Evolutionary conservation across 2,888 invertebrate species (phyloP).

Genomic region (Terebella lapidaria): DNA sequence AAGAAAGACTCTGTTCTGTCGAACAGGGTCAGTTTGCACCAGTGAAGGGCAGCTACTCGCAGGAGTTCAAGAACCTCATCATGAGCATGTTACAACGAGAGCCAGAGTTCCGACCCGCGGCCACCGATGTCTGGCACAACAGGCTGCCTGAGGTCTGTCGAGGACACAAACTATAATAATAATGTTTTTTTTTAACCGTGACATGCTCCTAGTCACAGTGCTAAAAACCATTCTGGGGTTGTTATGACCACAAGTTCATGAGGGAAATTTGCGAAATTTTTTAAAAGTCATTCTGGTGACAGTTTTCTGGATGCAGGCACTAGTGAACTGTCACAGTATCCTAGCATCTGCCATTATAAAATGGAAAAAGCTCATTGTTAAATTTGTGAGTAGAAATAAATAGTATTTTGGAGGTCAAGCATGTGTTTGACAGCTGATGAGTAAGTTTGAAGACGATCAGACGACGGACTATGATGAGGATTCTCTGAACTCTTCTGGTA

Average conservation of each 20-base stretch:
- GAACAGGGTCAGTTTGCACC: conserved; percentile 67
- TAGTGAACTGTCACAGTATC: too few relatives aligned
- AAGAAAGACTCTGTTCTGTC: too few relatives aligned
- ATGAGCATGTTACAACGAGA: conserved; percentile 63
- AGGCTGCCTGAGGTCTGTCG: conserved; percentile 38
- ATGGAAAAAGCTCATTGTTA: too few relatives aligned
- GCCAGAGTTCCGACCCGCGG: conserved; percentile 62
- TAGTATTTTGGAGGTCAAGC: too few relatives aligned
- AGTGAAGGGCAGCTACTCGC: conserved; percentile 64
- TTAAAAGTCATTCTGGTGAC: too few relatives aligned
- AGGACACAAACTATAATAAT: background rate
- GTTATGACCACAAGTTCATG: background rate
- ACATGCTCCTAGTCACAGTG: background rate
- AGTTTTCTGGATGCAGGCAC: too few relatives aligned
- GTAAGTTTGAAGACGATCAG: conserved; percentile 31
- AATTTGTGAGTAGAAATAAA: too few relatives aligned
- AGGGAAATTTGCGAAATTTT: background rate
- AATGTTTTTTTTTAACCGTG: background rate
- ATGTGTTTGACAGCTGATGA: conserved; percentile 37
- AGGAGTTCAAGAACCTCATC: conserved; percentile 62
- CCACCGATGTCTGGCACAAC: conserved; percentile 60
- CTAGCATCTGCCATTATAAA: too few relatives aligned
- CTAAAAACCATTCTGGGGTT: background rate
- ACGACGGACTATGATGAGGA: conserved; percentile 42
- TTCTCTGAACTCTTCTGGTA: conserved; percentile 19